Conservation (phyloP, 2,797 vertebrate genomes). For the Pangasius djambal region DNA sequence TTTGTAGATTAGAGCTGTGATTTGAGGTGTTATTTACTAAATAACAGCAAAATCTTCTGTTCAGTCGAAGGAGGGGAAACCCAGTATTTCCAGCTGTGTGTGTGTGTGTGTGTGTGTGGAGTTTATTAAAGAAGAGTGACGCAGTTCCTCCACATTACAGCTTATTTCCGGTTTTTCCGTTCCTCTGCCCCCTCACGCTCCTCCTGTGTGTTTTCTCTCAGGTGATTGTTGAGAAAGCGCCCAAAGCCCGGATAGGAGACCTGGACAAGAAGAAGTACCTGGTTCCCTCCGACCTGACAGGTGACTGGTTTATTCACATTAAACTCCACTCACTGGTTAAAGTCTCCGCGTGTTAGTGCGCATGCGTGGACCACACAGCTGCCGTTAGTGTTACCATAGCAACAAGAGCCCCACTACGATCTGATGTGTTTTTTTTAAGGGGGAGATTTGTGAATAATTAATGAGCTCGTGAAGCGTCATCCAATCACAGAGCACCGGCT, state of each 20-base stretch:
- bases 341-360: neutral
- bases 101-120: no score
- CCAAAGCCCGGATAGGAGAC: conserved; percentile 93
- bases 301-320: conserved; percentile 63
- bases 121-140: neutral
- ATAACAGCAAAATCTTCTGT: no score
- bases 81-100: no score
- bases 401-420: neutral
- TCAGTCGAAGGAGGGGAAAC: no score
- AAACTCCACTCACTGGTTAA: neutral
- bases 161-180: neutral
- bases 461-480: neutral
- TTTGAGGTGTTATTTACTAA: neutral
- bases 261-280: conserved; percentile 96
- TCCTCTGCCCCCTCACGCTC: no score
- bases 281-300: conserved; percentile 92
- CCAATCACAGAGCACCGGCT: neutral
- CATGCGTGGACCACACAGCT: neutral
- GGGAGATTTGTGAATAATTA: neutral
- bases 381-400: neutral
- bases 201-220: conserved; percentile 51
- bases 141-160: neutral
- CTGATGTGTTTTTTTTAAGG: neutral
- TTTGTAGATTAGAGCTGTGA: neutral
- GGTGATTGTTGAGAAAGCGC: conserved; percentile 95